Evolutionary conservation across 2,888 invertebrate species (phyloP), one percentile per base, ranked within the genome.

Genomic region (Alsophila aescularia): DNA sequence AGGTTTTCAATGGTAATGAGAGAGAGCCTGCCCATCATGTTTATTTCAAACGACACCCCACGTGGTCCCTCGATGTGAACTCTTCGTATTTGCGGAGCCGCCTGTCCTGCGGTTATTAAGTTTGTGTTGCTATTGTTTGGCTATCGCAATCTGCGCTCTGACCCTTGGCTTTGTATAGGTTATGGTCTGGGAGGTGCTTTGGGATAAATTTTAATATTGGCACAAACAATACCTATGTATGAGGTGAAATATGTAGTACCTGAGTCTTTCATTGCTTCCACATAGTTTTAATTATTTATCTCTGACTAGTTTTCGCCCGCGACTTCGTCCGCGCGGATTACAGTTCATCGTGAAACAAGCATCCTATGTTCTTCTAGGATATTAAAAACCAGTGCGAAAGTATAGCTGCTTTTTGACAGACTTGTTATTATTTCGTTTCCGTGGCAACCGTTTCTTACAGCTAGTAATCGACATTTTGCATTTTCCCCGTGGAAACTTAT

Each of bases 1-100:
- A 63, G 66, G 65, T 65, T 67, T 66, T 71, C 67, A 72, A 77
- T 76, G 73, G 68, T 75, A 76, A 75, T 77, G 72, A 74, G 75
- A 69, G 75, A 76, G 76, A 76, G 73, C 62, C 55, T 57, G 62
- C 66, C 64, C 69, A 69, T 72, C 72, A 72, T 75, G 72, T 75
- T 63, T 67, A 72, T 73, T 75, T 69, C 64, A 66, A 69, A 66
- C 64, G 62, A 73, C 72, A 70, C 68, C 70, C 75, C 70, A 71
- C 74, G 71, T 73, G 68, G 62, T 40, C 47, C 55, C 29, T 52
- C 49, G 45, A 53, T 76, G 72, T 72, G 69, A 75, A 72, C 40
- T 34, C 47, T 10, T 39, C 40, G 40, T 52, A 34, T 50, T 54
- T 44, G 48, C 35, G 54, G 34, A 37, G 32, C 37, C 48, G 51